Percentiles rank a stretch among this genome's conserved stretches.
Conservation (phyloP, 1,140 invertebrate species). For the Chlorops oryzae region DNA sequence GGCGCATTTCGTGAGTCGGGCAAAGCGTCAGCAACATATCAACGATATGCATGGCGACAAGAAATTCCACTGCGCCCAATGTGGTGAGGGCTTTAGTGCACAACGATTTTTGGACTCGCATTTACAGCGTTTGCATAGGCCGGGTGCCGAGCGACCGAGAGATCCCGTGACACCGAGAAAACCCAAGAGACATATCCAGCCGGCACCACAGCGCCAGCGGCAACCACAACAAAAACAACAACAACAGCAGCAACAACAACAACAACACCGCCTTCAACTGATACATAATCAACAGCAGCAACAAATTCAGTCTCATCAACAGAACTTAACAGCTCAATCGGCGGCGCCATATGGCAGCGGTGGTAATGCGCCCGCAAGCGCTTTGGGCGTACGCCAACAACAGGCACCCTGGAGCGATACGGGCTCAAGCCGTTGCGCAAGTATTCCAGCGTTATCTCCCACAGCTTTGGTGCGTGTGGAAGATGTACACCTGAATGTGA, state of each 20-base stretch:
- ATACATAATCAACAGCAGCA: constrained; percentile 1
- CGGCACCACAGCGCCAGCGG: not conserved
- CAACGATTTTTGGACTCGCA: constrained; percentile 37
- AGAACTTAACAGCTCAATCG: constrained; percentile 2
- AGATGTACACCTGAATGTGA: constrained; percentile 34
- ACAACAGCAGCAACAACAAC: constrained; percentile 4
- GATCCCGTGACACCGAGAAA: not conserved
- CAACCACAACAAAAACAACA: constrained; percentile 6
- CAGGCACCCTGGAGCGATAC: no score
- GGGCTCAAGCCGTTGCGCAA: no score
- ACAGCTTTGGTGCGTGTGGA: constrained; percentile 25
- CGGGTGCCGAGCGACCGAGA: not conserved
- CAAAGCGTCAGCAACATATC: constrained; percentile 37
- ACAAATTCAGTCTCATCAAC: constrained; percentile 7
- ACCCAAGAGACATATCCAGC: not conserved
- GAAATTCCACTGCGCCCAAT: constrained; percentile 40
- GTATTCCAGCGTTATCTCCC: no score
- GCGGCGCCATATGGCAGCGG: constrained; percentile 1
- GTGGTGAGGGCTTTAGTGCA: constrained; percentile 34
- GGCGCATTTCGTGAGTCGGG: constrained; percentile 28
- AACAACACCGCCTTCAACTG: not conserved
- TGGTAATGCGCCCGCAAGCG: no score
- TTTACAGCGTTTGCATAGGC: constrained; percentile 33
- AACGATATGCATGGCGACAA: constrained; percentile 32
- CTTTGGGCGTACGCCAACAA: no score